phyloP scores from a whole-genome alignment of 2,797 vertebrate genomes.

The Paguma larvata region DNA sequence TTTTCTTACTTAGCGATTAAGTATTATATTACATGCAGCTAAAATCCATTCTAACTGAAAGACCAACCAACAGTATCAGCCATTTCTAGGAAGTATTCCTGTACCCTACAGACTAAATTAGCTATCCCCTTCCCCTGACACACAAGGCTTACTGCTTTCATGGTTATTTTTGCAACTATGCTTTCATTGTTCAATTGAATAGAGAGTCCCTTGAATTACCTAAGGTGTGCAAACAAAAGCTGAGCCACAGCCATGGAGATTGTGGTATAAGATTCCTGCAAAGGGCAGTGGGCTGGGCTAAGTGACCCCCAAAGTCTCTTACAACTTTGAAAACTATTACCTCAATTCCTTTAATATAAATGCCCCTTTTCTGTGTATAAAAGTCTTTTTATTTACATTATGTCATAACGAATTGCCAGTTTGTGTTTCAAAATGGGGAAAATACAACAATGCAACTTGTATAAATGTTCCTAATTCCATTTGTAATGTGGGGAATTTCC shows the following conservation, averaged over 20 bases:
- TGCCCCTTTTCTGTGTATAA: neutral
- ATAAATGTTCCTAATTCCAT: neutral
- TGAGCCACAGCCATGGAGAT: neutral
- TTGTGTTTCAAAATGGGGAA: neutral
- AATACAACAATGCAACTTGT: neutral
- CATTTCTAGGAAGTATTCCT: neutral
- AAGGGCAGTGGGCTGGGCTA: neutral
- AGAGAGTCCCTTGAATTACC: neutral
- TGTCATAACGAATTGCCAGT: neutral
- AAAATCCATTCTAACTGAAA: neutral
- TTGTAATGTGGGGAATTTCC: neutral
- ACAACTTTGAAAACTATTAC: neutral
- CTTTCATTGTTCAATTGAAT: neutral
- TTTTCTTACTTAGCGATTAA: slow-evolving; percentile 21
- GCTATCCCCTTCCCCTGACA: neutral
- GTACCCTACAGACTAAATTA: neutral
- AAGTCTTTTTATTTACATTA: neutral
- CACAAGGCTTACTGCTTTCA: neutral
- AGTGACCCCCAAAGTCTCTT: neutral
- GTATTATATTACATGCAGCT: neutral
- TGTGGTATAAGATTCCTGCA: neutral
- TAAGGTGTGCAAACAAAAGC: neutral
- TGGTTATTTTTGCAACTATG: neutral
- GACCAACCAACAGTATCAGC: neutral
- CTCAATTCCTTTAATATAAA: neutral